phyloP scores from a whole-genome alignment of 2,113 vertebrate species.

The Rhynchopsitta pachyrhyncha region DNA sequence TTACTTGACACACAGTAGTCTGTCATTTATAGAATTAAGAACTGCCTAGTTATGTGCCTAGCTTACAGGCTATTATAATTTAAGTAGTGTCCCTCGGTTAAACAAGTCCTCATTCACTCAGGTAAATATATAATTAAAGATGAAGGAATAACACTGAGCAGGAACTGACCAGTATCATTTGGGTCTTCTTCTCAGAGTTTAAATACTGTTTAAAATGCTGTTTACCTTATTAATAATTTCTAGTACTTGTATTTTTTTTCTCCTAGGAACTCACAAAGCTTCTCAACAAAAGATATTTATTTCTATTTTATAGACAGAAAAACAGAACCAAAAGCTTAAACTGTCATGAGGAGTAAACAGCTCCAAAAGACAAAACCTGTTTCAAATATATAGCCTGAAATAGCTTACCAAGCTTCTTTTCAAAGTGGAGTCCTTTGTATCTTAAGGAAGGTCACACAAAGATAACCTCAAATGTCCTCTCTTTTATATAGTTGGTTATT shows the following conservation, averaged over 20 bases:
- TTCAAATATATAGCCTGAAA: not conserved
- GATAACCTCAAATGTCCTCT: not conserved
- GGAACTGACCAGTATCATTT: not conserved
- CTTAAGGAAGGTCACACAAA: not conserved
- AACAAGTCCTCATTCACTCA: not conserved
- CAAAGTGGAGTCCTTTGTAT: not conserved
- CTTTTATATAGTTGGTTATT: not conserved
- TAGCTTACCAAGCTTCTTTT: not conserved
- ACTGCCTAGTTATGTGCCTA: not conserved
- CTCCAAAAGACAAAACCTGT: not conserved
- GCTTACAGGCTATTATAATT: not conserved
- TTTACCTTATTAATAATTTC: not conserved
- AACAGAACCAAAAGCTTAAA: not conserved
- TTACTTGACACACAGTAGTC: not conserved
- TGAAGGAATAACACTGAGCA: not conserved
- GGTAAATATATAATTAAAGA: not conserved
- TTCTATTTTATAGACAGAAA: not conserved
- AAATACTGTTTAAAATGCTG: not conserved
- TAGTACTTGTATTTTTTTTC: not conserved
- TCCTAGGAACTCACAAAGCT: not conserved
- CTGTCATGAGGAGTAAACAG: not conserved
- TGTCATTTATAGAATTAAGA: not conserved
- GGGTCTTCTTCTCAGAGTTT: not conserved
- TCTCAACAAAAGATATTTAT: not conserved
- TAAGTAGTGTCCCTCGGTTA: not conserved